Percentiles rank a stretch among this genome's conserved stretches.
phyloP scores from a whole-genome alignment of 2,797 vertebrate species.

The Phalloptychus januarius region DNA sequence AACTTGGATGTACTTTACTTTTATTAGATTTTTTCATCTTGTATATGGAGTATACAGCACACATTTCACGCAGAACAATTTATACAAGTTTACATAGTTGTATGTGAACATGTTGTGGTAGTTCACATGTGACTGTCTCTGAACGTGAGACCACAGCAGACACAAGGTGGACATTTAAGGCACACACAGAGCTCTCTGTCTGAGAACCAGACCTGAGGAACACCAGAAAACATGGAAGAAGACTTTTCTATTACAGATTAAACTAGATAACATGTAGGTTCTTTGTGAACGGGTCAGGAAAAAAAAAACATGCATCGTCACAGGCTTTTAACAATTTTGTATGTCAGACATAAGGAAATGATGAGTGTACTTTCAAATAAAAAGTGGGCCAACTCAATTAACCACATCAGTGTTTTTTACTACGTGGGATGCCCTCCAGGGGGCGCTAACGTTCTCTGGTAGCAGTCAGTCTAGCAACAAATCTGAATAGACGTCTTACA shows the following conservation, averaged over 20 bases:
- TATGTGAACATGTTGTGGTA: conserved; percentile 8
- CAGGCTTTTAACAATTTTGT: background rate
- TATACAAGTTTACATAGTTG: background rate
- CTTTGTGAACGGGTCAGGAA: background rate
- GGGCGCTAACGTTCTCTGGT: background rate
- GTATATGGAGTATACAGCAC: conserved; percentile 13
- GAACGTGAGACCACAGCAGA: conserved; percentile 13
- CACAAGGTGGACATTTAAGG: conserved; percentile 50
- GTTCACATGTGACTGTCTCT: conserved; percentile 11
- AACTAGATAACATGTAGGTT: background rate
- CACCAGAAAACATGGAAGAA: conserved; percentile 18
- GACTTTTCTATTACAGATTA: conserved; percentile 9
- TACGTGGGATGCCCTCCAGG: too few species aligned
- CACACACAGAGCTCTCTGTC: conserved; percentile 47
- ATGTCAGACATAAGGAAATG: background rate
- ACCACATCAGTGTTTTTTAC: background rate
- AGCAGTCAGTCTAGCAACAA: background rate
- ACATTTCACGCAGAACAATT: conserved; percentile 21
- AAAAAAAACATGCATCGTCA: background rate
- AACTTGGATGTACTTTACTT: conserved; percentile 19
- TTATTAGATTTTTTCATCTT: conserved; percentile 29
- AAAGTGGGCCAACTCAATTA: background rate
- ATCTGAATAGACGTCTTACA: background rate
- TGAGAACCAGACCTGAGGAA: conserved; percentile 29
- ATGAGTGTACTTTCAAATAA: background rate